Conservation (phyloP, 2,113 vertebrate species). For the Melozone crissalis region DNA sequence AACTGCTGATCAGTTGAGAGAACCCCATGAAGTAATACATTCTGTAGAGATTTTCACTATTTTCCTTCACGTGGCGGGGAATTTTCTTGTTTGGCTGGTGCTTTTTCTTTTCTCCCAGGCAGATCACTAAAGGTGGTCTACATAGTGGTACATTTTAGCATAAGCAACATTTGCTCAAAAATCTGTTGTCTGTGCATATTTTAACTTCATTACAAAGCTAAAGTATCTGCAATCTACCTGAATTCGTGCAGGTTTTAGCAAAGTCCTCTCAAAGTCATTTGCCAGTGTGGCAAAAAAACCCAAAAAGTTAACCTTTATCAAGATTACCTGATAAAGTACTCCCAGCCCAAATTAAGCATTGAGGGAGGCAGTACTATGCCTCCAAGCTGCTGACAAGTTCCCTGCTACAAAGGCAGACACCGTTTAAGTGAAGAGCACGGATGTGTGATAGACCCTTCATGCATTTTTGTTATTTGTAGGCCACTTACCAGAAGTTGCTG, state of each 20-base stretch:
- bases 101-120: not conserved
- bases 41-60: not conserved
- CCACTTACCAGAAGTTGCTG: conserved; percentile 86
- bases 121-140: not conserved
- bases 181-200: rapidly evolving
- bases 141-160: not conserved
- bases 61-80: not conserved
- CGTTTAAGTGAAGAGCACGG: not conserved
- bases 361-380: not conserved
- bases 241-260: not conserved
- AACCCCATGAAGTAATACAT: not conserved
- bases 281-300: not conserved
- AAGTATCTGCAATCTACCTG: not conserved
- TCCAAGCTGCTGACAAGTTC: not conserved
- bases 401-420: not conserved
- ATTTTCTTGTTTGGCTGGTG: not conserved
- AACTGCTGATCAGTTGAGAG: not conserved
- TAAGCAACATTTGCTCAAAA: not conserved
- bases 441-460: not conserved
- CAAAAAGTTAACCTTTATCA: not conserved
- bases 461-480: conserved; percentile 71
- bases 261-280: not conserved
- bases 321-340: not conserved
- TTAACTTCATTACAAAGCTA: not conserved
- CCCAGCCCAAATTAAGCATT: not conserved